Percentiles rank a stretch among this genome's conserved stretches.
These are phyloP conservation scores for Pelodiscus sinensis DNA, from an alignment of 2,113 vertebrate genomes.

Conservation along the genomic window DNA sequence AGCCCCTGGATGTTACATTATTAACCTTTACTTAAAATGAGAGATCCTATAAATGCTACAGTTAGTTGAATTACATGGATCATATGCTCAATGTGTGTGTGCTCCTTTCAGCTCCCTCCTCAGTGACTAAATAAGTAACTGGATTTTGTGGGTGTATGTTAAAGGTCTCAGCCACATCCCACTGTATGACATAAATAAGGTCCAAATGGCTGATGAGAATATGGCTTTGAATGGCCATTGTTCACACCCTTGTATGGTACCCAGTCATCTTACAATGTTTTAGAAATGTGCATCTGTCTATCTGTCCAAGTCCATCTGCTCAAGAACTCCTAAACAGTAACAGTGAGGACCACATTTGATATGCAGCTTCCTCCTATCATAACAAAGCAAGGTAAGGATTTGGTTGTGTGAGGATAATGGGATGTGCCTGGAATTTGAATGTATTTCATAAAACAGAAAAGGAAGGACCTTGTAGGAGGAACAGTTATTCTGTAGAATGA, in stretches of 20 bases:
- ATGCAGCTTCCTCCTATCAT: too few relatives aligned
- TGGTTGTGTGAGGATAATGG: too few relatives aligned
- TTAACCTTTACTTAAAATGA: not conserved
- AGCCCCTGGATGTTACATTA: not conserved
- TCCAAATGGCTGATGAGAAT: not conserved
- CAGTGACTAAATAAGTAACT: not conserved
- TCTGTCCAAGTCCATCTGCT: too few relatives aligned
- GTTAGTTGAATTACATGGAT: not conserved
- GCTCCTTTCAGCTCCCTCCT: not conserved
- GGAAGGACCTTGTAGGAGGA: too few relatives aligned
- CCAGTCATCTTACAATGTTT: not conserved
- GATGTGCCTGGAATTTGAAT: too few relatives aligned
- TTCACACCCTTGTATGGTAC: fast-evolving
- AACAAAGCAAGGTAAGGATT: too few relatives aligned
- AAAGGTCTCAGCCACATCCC: not conserved
- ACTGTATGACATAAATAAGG: not conserved
- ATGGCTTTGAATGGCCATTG: fast-evolving
- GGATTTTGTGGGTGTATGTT: not conserved
- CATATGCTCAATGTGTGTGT: not conserved
- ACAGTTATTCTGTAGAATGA: too few relatives aligned
- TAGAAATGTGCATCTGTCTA: too few relatives aligned
- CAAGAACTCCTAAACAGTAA: too few relatives aligned
- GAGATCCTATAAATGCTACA: not conserved
- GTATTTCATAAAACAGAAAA: too few relatives aligned
- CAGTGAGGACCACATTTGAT: too few relatives aligned